Base-by-base conservation (phyloP, 2,888 invertebrate genomes). In the Platycnemis pennipes region DNA sequence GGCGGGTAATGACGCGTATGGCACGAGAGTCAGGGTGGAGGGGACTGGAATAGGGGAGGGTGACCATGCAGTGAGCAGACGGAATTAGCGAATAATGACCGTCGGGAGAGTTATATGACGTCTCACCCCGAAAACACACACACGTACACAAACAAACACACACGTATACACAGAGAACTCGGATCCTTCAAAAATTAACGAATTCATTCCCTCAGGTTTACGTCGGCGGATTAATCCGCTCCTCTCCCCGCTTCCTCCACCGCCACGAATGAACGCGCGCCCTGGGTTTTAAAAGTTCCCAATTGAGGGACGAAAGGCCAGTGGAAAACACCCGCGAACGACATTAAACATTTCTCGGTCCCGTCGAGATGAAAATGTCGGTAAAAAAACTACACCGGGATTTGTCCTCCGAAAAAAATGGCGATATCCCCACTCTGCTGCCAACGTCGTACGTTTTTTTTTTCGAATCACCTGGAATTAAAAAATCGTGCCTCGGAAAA, bases 71-170 rank as follows among this genome's bases (percentile, higher is more conserved):
- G 77, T 37, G 77, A n/a, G 37, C 1, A 16, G 77, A 77, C 77
- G 13, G 77, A 77, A 77, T 77, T 77, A 77, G 77, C 77, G 77
- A 77, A 37, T 77, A 77, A 77, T 77, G 31, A 77, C 77, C 77
- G 31, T 16, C 13, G 37, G 77, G 77, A 77, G 77, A 37, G 77
- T 77, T 77, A 37, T 16, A 77, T 77, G 37, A 37, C 77, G 63
- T 26, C 63, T 63, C 63, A 8, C 5, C 26, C 63, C 5, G 5
- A 5, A 13, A 13, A 53, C 11, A 11, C 53, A 53, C 53, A 53
- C 53, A 53, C 53, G 19, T 19, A 53, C 2, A 53, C 53, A 53
- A 5, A 53, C 53, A 8, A 7, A 53, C 53, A 8, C n/a, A n/a
- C n/a, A n/a, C n/a, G n/a, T n/a, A n/a, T n/a, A n/a, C 49, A 19